A percentile compares a stretch with the other conserved stretches of the same genome.
phyloP scores from a whole-genome alignment of 2,888 invertebrate genomes.

The Apodemia mormo region DNA sequence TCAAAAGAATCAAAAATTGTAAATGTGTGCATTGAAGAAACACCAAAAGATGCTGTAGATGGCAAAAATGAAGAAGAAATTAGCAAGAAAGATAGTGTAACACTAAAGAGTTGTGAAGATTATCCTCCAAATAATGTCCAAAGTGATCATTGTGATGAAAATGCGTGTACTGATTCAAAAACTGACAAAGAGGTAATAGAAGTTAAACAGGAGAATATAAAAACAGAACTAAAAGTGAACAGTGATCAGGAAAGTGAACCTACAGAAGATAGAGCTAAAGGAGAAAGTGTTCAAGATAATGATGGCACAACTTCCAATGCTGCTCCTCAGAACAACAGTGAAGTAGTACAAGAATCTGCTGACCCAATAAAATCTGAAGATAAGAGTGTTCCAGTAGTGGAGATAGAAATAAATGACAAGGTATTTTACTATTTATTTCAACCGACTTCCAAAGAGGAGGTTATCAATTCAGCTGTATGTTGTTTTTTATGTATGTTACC shows the following conservation, averaged over 20 bases:
- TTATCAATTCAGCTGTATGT: too few relatives aligned
- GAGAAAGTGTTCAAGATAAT: background rate
- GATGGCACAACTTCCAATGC: background rate
- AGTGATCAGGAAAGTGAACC: background rate
- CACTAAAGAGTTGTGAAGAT: background rate
- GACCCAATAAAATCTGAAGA: background rate
- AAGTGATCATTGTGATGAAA: background rate
- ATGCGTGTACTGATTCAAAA: background rate
- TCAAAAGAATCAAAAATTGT: conserved; percentile 6
- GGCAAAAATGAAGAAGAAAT: conserved; percentile 12
- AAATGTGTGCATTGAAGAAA: conserved; percentile 1
- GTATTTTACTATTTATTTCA: background rate
- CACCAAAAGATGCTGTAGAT: conserved; percentile 3
- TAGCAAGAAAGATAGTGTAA: background rate
- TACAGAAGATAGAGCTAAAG: background rate
- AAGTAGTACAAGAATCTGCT: background rate
- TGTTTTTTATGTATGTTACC: too few relatives aligned
- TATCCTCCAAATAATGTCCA: background rate
- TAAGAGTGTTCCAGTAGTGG: background rate
- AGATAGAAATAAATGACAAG: background rate
- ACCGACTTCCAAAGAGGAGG: too few relatives aligned
- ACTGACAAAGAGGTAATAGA: conserved; percentile 1
- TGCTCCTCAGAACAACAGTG: background rate
- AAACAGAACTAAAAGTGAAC: background rate
- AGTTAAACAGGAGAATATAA: background rate